These are phyloP conservation scores for Dromococcyx pavoninus DNA, from an alignment of 2,797 vertebrate species.

Conservation along the genomic window DNA sequence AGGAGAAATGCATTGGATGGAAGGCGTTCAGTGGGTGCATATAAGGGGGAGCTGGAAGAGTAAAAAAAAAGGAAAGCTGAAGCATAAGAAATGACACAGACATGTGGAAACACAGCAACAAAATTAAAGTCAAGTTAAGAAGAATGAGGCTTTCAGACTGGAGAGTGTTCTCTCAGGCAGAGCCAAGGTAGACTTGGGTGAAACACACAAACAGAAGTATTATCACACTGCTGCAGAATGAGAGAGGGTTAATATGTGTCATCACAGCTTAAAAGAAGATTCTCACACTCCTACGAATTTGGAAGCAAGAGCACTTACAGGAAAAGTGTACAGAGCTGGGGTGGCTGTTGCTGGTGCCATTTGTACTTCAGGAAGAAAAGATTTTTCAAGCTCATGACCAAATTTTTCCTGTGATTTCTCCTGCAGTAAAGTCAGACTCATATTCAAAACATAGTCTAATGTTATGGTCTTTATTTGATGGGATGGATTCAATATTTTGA, in stretches of 20 bases:
- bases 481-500: conserved; percentile 54
- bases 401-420: conserved; percentile 2
- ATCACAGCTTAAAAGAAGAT: neutral
- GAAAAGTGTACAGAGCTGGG: neutral
- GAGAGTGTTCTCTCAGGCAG: neutral
- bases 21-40: neutral
- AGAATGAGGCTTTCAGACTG: neutral
- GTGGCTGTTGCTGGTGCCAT: neutral
- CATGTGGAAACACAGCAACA: neutral
- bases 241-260: neutral
- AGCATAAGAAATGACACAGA: neutral
- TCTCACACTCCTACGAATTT: neutral
- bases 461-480: conserved; percentile 33
- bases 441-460: conserved; percentile 29
- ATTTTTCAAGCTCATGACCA: neutral
- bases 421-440: conserved; percentile 26
- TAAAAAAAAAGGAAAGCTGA: neutral
- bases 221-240: neutral
- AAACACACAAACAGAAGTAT: neutral
- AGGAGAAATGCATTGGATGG: neutral
- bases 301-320: neutral
- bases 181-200: neutral
- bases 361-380: neutral
- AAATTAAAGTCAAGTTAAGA: neutral
- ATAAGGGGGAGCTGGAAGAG: neutral